Conservation (phyloP, 2,888 invertebrate genomes). For the Eupithecia tripunctaria region DNA sequence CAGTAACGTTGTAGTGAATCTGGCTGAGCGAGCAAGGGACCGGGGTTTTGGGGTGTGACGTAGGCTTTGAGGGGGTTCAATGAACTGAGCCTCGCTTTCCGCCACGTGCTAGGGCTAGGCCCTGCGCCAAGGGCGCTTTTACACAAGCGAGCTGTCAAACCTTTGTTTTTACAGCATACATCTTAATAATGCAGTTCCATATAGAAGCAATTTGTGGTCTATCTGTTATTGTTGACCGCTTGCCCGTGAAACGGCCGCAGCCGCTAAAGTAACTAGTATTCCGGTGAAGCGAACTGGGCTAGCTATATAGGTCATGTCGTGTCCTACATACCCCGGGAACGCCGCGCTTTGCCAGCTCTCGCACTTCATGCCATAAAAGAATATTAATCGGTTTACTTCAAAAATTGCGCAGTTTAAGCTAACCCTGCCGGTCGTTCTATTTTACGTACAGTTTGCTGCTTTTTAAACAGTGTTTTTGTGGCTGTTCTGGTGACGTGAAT, state of each 20-base stretch:
- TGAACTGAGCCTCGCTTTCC: constrained; percentile 29
- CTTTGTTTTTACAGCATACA: background rate
- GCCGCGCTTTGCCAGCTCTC: constrained; percentile 29
- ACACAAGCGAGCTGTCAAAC: constrained; percentile 1
- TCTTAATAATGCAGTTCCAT: background rate
- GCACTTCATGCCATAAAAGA: constrained; percentile 33
- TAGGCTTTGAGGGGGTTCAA: constrained; percentile 35
- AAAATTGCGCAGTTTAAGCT: constrained; percentile 21
- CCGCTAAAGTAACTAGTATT: constrained; percentile 18
- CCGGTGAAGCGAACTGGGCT: constrained; percentile 8
- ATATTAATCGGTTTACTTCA: constrained; percentile 41
- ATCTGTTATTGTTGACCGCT: background rate
- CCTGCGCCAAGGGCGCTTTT: constrained; percentile 23
- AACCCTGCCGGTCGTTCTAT: constrained; percentile 9
- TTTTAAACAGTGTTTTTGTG: background rate
- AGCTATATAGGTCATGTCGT: constrained; percentile 32
- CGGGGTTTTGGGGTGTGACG: constrained; percentile 32
- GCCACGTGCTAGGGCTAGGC: constrained; percentile 25
- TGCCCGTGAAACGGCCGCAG: constrained; percentile 11
- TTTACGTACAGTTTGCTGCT: background rate
- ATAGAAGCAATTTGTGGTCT: background rate
- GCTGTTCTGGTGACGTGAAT: background rate
- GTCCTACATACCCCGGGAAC: constrained; percentile 32
- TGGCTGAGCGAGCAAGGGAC: constrained; percentile 25
- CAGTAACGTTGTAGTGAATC: constrained; percentile 27